A percentile compares a stretch with the other conserved stretches of the same genome.
Evolutionary conservation across 2,797 vertebrate genomes (phyloP).

Genomic region (Pachyuromys duprasi): DNA sequence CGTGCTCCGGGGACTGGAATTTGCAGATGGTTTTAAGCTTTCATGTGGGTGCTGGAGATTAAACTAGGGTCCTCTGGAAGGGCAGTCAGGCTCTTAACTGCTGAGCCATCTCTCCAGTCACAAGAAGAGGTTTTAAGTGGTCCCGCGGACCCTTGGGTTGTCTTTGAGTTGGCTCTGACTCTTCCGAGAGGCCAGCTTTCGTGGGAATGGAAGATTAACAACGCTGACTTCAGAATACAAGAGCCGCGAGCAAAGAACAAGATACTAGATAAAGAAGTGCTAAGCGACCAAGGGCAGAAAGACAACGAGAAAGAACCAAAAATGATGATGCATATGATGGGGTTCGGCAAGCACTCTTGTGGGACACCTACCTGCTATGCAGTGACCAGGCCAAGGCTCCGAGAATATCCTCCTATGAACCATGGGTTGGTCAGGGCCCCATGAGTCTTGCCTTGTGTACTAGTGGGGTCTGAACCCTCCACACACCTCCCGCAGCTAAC

Average conservation of each 20-base stretch:
- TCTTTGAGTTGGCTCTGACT: background rate
- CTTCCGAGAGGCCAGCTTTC: background rate
- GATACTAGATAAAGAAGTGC: background rate
- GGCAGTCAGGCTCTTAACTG: background rate
- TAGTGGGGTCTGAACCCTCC: background rate
- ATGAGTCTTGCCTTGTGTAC: too few species aligned
- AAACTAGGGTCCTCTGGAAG: background rate
- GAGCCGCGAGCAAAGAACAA: background rate
- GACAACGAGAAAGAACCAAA: background rate
- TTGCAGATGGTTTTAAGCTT: background rate
- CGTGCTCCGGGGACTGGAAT: background rate
- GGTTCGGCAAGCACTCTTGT: fast-evolving
- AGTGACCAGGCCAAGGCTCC: fast-evolving
- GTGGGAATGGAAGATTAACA: background rate
- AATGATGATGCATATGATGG: fast-evolving
- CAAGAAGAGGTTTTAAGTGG: background rate
- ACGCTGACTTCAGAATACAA: background rate
- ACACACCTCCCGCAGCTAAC: background rate
- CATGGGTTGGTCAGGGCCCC: background rate
- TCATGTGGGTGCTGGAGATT: background rate
- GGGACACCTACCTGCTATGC: background rate
- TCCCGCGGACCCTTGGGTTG: background rate
- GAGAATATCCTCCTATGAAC: fast-evolving
- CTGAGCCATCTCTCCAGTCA: background rate
- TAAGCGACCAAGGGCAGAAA: background rate